Conservation (phyloP, 1,140 invertebrate genomes). For the Pogonognathellus flavescens region DNA sequence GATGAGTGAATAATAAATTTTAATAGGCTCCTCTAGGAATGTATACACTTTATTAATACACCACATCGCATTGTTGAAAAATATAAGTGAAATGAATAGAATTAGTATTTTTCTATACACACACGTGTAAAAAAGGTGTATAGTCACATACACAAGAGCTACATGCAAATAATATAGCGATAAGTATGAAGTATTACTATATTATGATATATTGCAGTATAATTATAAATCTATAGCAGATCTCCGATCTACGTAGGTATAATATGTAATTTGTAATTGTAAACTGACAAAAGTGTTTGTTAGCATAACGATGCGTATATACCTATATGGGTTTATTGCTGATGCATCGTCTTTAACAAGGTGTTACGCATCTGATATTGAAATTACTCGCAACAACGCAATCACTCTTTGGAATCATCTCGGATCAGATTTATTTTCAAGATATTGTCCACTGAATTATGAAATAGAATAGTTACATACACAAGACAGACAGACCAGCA, state of each 20-base stretch:
- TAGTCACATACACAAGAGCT: too few species aligned
- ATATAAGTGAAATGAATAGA: neutral
- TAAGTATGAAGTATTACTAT: neutral
- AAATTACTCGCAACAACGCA: slow-evolving; percentile 27
- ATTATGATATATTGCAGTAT: neutral
- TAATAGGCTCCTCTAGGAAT: neutral
- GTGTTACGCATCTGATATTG: slow-evolving; percentile 35
- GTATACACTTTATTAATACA: neutral
- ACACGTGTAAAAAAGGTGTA: too few species aligned
- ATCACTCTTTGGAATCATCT: slow-evolving; percentile 27
- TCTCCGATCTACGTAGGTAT: too few species aligned
- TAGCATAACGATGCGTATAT: neutral
- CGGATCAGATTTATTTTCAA: slow-evolving; percentile 12
- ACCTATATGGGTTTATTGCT: slow-evolving; percentile 46
- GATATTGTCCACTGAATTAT: slow-evolving; percentile 19
- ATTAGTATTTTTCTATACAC: neutral
- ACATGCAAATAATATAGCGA: neutral
- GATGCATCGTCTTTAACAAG: slow-evolving; percentile 59
- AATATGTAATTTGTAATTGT: too few species aligned
- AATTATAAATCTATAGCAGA: too few species aligned
- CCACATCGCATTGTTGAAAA: neutral
- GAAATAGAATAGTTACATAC: neutral
- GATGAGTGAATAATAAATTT: slow-evolving; percentile 34
- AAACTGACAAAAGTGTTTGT: too few species aligned
- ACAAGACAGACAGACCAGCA: neutral